These are phyloP conservation scores for Copsychus sechellarum DNA, from an alignment of 2,113 vertebrate species.

Conservation along the genomic window DNA sequence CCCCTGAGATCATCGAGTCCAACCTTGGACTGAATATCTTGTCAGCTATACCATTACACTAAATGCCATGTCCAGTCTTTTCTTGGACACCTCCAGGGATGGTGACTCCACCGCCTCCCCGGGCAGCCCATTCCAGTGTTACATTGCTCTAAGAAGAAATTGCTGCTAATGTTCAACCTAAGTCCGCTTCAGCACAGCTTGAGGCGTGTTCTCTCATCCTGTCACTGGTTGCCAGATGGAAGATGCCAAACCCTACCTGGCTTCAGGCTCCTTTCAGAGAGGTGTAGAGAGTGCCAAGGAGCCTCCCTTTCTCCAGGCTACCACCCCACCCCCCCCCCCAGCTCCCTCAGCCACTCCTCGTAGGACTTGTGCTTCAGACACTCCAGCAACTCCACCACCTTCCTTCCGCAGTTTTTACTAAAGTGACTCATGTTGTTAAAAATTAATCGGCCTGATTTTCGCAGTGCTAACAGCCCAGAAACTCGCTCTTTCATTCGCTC, in stretches of 20 bases:
- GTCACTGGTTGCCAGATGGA: accelerated
- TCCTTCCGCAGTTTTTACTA: neutral
- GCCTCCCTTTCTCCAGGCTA: neutral
- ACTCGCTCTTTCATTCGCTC: too few relatives aligned
- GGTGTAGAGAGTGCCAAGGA: accelerated
- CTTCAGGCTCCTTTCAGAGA: neutral
- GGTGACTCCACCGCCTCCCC: too few relatives aligned
- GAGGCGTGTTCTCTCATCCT: neutral
- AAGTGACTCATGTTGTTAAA: neutral
- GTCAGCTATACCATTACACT: neutral
- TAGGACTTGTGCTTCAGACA: neutral
- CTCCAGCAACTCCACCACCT: neutral
- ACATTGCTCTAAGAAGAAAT: neutral
- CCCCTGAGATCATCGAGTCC: neutral
- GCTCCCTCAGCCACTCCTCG: neutral
- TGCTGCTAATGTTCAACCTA: neutral
- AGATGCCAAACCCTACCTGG: neutral
- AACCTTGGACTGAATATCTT: neutral
- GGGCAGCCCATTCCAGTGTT: neutral
- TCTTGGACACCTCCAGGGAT: neutral
- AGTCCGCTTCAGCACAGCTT: accelerated
- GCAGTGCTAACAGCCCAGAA: neutral
- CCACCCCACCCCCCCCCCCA: neutral
- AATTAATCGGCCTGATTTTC: neutral
- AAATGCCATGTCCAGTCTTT: neutral